Percentiles rank a stretch among this genome's conserved stretches.
Conservation (phyloP, 2,888 invertebrate genomes). For the Melinaea marsaeus region DNA sequence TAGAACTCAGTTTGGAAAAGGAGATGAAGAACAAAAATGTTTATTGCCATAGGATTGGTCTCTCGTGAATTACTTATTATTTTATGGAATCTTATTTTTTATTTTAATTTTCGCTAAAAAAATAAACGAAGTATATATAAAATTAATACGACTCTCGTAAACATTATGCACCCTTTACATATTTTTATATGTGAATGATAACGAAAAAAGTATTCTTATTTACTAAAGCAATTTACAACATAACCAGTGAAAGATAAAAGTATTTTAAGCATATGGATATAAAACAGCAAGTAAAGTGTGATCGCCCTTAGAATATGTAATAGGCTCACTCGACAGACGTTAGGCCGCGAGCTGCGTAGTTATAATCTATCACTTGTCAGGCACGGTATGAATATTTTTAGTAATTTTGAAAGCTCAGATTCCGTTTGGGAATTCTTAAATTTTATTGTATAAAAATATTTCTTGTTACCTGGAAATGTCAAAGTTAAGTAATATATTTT, state of each 20-base stretch:
- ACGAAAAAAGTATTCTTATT: no score
- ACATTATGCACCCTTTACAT: no score
- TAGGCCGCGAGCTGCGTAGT: conserved; percentile 14
- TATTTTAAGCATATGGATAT: conserved; percentile 1
- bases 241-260: neutral
- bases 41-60: neutral
- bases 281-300: conserved; percentile 1
- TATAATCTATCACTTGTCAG: conserved; percentile 24
- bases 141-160: no score
- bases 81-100: no score
- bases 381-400: conserved; percentile 13
- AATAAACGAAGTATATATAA: no score
- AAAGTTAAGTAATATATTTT: no score
- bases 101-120: no score
- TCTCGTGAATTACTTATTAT: no score
- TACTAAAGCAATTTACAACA: neutral
- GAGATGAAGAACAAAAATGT: neutral
- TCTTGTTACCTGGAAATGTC: no score
- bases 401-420: neutral
- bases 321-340: conserved; percentile 8
- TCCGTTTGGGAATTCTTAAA: no score
- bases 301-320: conserved; percentile 2
- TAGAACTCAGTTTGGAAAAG: conserved; percentile 2
- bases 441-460: no score
- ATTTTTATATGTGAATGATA: no score